Evolutionary conservation across 1,140 invertebrate species (phyloP).

Genomic region (Maconellicoccus hirsutus): DNA sequence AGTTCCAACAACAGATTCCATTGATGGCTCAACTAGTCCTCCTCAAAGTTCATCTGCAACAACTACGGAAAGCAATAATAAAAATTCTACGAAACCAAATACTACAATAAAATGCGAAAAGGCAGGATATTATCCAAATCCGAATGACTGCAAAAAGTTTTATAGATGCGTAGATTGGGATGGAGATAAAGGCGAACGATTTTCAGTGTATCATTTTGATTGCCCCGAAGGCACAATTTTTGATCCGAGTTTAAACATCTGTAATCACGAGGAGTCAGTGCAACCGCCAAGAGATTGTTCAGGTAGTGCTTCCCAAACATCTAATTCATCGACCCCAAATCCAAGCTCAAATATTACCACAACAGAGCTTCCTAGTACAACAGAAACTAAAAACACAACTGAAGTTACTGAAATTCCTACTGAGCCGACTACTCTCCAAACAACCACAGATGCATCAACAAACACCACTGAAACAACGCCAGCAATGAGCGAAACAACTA

Average conservation of each 20-base stretch:
- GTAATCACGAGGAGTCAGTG: constrained; percentile 42
- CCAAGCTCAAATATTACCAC: constrained; percentile 13
- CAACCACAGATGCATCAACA: constrained; percentile 22
- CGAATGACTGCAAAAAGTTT: constrained; percentile 53
- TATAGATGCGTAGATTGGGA: constrained; percentile 54
- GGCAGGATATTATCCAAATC: constrained; percentile 50
- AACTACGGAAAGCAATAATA: constrained; percentile 1
- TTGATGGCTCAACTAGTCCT: neutral
- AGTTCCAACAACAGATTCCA: neutral
- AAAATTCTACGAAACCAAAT: constrained; percentile 26
- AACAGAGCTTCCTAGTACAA: constrained; percentile 15
- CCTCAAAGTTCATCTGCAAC: constrained; percentile 5
- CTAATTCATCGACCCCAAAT: neutral
- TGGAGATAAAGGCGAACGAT: constrained; percentile 45
- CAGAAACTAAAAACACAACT: constrained; percentile 23
- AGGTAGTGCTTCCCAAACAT: constrained; percentile 15
- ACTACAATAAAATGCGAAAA: constrained; percentile 30
- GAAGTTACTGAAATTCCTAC: constrained; percentile 15
- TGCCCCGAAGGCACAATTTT: constrained; percentile 44
- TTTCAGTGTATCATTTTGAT: constrained; percentile 42
- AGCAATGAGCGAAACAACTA: neutral
- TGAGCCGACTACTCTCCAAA: constrained; percentile 1
- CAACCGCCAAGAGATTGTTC: constrained; percentile 40
- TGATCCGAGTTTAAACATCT: constrained; percentile 40
- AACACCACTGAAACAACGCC: constrained; percentile 33